Percentiles rank a stretch among this genome's conserved stretches.
Conservation (phyloP, 1,140 invertebrate species). For the Sinonovacula constricta region DNA sequence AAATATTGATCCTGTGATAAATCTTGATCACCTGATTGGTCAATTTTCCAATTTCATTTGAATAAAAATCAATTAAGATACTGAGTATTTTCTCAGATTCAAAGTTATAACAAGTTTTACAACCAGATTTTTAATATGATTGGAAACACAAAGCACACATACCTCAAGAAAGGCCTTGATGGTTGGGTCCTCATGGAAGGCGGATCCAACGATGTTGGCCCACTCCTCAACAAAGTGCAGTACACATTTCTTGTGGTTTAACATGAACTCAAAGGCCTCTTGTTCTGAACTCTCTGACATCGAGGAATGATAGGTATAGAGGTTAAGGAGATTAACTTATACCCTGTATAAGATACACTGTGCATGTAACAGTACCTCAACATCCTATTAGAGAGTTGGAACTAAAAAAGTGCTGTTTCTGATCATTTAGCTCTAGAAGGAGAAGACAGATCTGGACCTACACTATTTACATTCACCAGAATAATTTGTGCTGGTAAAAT, state of each 20-base stretch:
- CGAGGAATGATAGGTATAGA: slow-evolving; percentile 82
- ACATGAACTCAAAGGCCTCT: slow-evolving; percentile 83
- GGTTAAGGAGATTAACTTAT: slow-evolving; percentile 64
- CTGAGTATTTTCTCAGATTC: not conserved
- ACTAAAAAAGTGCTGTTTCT: too few species aligned
- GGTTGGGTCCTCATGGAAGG: slow-evolving; percentile 86
- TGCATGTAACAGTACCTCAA: too few species aligned
- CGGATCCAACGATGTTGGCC: slow-evolving; percentile 85
- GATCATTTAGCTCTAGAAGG: too few species aligned
- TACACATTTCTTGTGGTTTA: slow-evolving; percentile 87
- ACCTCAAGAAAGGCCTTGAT: slow-evolving; percentile 87
- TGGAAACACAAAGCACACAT: too few species aligned
- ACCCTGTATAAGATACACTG: too few species aligned
- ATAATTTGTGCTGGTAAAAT: too few species aligned
- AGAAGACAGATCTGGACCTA: too few species aligned
- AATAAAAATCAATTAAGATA: not conserved
- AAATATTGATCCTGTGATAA: too few species aligned
- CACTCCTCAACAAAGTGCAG: slow-evolving; percentile 90
- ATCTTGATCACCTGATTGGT: too few species aligned
- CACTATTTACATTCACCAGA: too few species aligned
- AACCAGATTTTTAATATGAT: not conserved
- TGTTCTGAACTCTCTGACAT: slow-evolving; percentile 81
- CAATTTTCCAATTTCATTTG: not conserved
- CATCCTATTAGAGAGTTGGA: too few species aligned
- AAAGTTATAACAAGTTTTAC: not conserved